phyloP scores from a whole-genome alignment of 2,797 vertebrate genomes.

The Chaenodraco wilsoni region DNA sequence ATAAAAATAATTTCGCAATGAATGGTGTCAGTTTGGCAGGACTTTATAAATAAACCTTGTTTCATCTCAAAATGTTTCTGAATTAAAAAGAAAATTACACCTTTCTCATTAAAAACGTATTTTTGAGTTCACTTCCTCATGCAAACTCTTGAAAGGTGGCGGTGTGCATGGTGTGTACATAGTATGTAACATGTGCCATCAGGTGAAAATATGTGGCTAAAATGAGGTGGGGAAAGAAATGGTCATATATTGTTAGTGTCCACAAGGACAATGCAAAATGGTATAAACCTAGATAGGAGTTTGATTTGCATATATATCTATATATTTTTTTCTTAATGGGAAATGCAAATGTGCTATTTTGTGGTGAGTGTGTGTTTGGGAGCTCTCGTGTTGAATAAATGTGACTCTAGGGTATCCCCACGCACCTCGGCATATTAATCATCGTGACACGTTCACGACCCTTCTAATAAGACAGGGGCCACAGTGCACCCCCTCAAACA shows the following conservation, averaged over 20 bases:
- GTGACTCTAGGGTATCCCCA: constrained; percentile 88
- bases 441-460: constrained; percentile 91
- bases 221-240: constrained; percentile 63
- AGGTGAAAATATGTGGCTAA: constrained; percentile 59
- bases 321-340: constrained; percentile 86
- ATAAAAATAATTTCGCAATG: constrained; percentile 8
- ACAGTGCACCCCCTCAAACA: constrained; percentile 84
- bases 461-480: constrained; percentile 91
- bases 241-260: constrained; percentile 81
- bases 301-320: constrained; percentile 87
- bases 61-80: constrained; percentile 24
- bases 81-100: constrained; percentile 14
- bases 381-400: constrained; percentile 85
- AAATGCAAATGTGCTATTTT: constrained; percentile 89
- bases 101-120: background rate
- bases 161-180: constrained; percentile 7
- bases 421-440: constrained; percentile 90
- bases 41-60: constrained; percentile 11
- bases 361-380: constrained; percentile 82
- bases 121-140: constrained; percentile 10
- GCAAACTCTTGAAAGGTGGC: constrained; percentile 28
- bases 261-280: constrained; percentile 80
- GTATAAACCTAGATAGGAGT: constrained; percentile 76
- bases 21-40: background rate
- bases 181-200: constrained; percentile 47